phyloP scores from a whole-genome alignment of 2,888 invertebrate genomes.

The Pachycephus smyrnensis region DNA sequence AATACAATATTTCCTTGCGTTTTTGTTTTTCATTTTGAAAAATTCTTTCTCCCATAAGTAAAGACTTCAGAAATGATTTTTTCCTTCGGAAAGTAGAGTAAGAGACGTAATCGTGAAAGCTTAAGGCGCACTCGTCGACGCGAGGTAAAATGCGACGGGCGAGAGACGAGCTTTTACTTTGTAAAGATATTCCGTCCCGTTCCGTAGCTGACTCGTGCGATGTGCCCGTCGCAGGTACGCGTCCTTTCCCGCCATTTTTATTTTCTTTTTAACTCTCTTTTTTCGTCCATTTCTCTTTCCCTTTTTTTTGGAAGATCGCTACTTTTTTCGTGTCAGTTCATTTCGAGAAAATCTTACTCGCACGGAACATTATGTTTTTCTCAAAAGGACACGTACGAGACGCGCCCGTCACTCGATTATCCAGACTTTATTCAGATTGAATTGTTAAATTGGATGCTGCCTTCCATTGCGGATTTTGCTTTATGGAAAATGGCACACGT shows the following conservation, averaged over 20 bases:
- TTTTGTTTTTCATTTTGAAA: background rate
- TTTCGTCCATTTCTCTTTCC: background rate
- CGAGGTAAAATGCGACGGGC: background rate
- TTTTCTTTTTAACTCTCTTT: background rate
- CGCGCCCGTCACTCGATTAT: background rate
- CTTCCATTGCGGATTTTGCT: background rate
- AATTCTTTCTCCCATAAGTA: background rate
- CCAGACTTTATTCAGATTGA: background rate
- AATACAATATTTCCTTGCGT: background rate
- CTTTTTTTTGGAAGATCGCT: no score
- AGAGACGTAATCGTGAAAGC: background rate
- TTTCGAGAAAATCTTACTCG: background rate
- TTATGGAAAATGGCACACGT: background rate
- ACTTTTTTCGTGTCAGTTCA: background rate
- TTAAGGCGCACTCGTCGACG: background rate
- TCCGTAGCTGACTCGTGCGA: background rate
- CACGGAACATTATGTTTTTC: background rate
- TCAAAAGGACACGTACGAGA: background rate
- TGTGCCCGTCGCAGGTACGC: background rate
- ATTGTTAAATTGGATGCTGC: background rate
- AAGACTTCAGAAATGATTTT: background rate
- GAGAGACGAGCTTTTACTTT: background rate
- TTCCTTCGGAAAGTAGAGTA: background rate
- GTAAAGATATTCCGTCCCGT: background rate
- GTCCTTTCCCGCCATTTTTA: background rate